Base-by-base conservation (phyloP, 35 echinoderm and acorn worm species). In the Chiridota heheva region DNA sequence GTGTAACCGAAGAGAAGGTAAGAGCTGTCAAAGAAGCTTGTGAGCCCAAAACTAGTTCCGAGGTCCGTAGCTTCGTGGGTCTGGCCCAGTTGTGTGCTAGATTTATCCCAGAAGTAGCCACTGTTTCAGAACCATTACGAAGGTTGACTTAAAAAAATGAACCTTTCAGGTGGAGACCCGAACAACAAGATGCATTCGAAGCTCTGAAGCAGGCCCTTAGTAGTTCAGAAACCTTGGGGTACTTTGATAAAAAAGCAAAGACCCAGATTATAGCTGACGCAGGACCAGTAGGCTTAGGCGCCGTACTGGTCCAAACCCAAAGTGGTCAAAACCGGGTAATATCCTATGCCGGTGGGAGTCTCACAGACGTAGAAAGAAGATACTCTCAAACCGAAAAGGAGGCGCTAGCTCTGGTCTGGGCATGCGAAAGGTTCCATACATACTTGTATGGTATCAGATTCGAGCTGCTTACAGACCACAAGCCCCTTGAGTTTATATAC, bases 381-480 rank as follows among this genome's bases (percentile, higher is more conserved):
- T 93, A 89, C 36, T 89, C 86, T 42, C 86, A 83, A 36, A 95
- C 69, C 29, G 90, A 92, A 57, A 86, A 82, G 38, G 78, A 92
- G 46, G 84, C 85, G 27, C 46, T 88, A 12, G 76, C 49, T 13
- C 36, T 87, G 12, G 90, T 87, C 18, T 92, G 67, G 83, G 77
- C 77, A 18, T 85, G 72, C 47, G 88, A 91, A 45, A 20, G 66
- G 16, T 89, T 89, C 26, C 77, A 76, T 44, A 2, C 49, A 38
- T 72, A 87, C 28, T 18, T 88, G 49, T 88, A 88, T 59, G 74
- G 46, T 4, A 60, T 47, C 4, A 76, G 81, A 39, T 80, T 88
- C 47, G 70, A 73, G 34, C 51, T 86, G 5, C 40, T 73, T 6
- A 86, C 85, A 40, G 61, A 88, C 48, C 75, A 88, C 63, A 80